Percentiles rank a stretch among this genome's conserved stretches.
Conservation (phyloP, 2,888 invertebrate genomes). For the Scaeva pyrastri region DNA sequence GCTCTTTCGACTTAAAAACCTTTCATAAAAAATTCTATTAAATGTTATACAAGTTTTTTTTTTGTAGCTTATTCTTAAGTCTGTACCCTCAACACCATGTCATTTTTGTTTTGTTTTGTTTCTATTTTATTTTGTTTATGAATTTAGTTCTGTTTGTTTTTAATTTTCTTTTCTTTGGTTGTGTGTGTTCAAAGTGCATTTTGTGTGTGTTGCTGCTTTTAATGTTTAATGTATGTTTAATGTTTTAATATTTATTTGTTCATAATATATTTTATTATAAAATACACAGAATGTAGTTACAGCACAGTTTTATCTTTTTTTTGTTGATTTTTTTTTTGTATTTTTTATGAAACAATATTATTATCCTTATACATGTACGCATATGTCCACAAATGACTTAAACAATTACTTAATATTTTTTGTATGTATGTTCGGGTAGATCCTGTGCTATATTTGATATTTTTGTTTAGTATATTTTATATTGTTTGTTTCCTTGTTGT, state of each 20-base stretch:
- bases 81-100: conserved; percentile 62
- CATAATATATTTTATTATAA: conserved; percentile 75
- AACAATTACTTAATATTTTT: conserved; percentile 49
- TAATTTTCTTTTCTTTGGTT: not conserved
- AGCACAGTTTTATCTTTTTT: conserved; percentile 52
- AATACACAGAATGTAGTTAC: conserved; percentile 69
- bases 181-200: conserved; percentile 55
- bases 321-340: not conserved
- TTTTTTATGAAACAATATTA: conserved; percentile 54
- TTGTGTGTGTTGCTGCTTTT: conserved; percentile 20
- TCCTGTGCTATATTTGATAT: conserved; percentile 68
- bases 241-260: conserved; percentile 32
- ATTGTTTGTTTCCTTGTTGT: conserved; percentile 25
- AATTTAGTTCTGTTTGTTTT: conserved; percentile 38
- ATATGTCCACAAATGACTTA: conserved; percentile 36
- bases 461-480: too few species aligned
- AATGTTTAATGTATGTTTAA: conserved; percentile 3
- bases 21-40: conserved; percentile 66
- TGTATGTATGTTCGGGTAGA: conserved; percentile 49
- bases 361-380: conserved; percentile 48
- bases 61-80: conserved; percentile 57
- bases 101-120: not conserved
- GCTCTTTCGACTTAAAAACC: conserved; percentile 72
- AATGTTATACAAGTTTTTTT: conserved; percentile 53
- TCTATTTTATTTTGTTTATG: conserved; percentile 4